phyloP scores from a whole-genome alignment of 30 jellyfish, hydroid and myxozoan genomes.

The Sanderia malayensis region DNA sequence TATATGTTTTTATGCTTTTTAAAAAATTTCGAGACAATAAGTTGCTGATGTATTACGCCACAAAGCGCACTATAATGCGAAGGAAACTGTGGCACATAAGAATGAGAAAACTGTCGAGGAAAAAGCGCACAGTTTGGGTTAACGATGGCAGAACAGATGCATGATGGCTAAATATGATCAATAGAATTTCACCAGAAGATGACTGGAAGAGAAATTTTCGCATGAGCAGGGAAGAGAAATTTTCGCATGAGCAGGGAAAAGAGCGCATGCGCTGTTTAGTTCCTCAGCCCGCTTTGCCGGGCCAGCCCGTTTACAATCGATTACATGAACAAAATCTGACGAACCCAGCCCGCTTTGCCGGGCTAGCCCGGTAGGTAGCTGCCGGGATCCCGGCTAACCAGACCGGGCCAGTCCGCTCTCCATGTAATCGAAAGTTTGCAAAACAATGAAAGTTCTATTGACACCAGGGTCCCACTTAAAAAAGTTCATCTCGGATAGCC shows the following conservation, averaged over 20 bases:
- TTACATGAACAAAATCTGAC: constrained; percentile 3
- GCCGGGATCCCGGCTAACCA: constrained; percentile 33
- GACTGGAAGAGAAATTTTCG: constrained; percentile 51
- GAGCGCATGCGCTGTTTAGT: too few species aligned
- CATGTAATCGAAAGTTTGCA: constrained; percentile 35
- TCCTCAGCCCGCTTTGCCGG: constrained; percentile 31
- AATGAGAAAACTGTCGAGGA: constrained; percentile 20
- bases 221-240: too few species aligned
- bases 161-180: too few species aligned
- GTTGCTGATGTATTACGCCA: constrained; percentile 5
- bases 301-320: constrained; percentile 17
- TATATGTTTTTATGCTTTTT: neutral
- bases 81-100: constrained; percentile 5
- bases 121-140: constrained; percentile 29
- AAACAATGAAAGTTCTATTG: constrained; percentile 27
- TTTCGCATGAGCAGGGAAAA: too few species aligned
- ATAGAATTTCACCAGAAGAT: too few species aligned
- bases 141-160: too few species aligned
- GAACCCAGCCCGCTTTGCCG: constrained; percentile 7
- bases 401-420: constrained; percentile 41
- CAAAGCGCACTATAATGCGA: neutral
- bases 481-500: constrained; percentile 24
- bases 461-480: constrained; percentile 40
- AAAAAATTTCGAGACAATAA: neutral
- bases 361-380: constrained; percentile 18